Evolutionary conservation across 2,888 invertebrate species (phyloP).

Genomic region (Branchinecta sandiegonensis): DNA sequence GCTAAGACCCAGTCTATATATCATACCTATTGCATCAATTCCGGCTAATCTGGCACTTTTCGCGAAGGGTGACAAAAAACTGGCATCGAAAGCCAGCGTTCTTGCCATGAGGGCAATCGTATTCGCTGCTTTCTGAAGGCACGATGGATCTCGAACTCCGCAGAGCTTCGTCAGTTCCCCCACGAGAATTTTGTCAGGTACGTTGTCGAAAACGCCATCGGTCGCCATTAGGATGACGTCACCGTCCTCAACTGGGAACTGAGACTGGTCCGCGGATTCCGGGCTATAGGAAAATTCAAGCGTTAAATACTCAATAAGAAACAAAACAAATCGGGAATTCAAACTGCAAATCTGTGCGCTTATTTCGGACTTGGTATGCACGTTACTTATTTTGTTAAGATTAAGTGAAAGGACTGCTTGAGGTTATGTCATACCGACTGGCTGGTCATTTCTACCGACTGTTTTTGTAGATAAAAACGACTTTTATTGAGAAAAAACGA

Average conservation of each 20-base stretch:
- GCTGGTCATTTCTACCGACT: no score
- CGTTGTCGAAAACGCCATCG: slow-evolving; percentile 96
- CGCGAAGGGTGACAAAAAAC: slow-evolving; percentile 90
- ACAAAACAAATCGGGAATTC: neutral
- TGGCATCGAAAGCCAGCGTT: slow-evolving; percentile 80
- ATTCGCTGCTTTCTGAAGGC: slow-evolving; percentile 79
- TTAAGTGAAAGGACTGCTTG: no score
- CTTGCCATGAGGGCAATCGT: slow-evolving; percentile 90
- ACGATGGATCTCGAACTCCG: slow-evolving; percentile 54
- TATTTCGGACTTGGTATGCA: no score
- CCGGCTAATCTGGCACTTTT: slow-evolving; percentile 83
- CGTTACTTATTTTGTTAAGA: no score
- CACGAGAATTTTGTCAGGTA: slow-evolving; percentile 76
- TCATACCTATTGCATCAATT: slow-evolving; percentile 72
- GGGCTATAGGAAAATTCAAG: slow-evolving; percentile 45
- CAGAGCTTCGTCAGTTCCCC: slow-evolving; percentile 62
- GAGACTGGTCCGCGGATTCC: slow-evolving; percentile 73
- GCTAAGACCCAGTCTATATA: no score
- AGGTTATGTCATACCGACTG: no score
- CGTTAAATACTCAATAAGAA: no score
- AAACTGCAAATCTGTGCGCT: neutral
- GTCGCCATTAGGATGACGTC: slow-evolving; percentile 91
- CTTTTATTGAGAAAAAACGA: no score
- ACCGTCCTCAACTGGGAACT: slow-evolving; percentile 76
- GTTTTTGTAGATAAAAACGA: no score